Percentiles rank a stretch among this genome's conserved stretches.
Evolutionary conservation across 2,113 vertebrate species (phyloP).

Genomic region (Notarius lentiginosus): DNA sequence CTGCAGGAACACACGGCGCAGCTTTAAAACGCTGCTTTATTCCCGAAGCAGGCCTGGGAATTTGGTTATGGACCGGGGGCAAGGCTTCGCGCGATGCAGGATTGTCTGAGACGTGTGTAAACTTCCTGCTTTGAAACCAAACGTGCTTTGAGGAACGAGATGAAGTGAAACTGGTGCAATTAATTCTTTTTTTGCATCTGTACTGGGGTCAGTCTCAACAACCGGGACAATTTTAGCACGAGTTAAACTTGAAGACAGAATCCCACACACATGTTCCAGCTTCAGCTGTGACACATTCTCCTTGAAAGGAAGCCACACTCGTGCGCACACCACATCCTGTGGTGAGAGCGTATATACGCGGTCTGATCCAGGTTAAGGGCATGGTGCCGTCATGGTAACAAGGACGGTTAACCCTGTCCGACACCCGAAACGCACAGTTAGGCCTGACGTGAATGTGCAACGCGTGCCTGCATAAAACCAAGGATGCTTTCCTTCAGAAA

Average conservation of each 20-base stretch:
- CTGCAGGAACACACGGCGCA: slow-evolving; percentile 48
- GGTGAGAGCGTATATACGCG: slow-evolving; percentile 13
- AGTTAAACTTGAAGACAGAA: neutral
- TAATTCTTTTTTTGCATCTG: slow-evolving; percentile 51
- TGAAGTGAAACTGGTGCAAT: slow-evolving; percentile 40
- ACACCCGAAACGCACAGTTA: slow-evolving; percentile 11
- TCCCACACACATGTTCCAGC: slow-evolving; percentile 30
- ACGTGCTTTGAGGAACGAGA: slow-evolving; percentile 13
- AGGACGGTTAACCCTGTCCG: slow-evolving; percentile 19
- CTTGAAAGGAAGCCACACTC: neutral
- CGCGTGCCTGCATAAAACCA: neutral
- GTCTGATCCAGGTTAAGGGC: slow-evolving; percentile 53
- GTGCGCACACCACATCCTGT: slow-evolving; percentile 20
- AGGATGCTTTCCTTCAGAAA: neutral
- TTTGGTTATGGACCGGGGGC: neutral
- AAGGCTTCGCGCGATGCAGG: neutral
- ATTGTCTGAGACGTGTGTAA: slow-evolving; percentile 27
- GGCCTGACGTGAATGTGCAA: slow-evolving; percentile 11
- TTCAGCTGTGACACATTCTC: slow-evolving; percentile 26
- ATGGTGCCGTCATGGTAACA: slow-evolving; percentile 43
- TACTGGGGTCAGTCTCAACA: slow-evolving; percentile 54
- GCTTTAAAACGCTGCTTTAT: slow-evolving; percentile 50
- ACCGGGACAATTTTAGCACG: slow-evolving; percentile 44
- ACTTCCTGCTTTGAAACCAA: slow-evolving; percentile 29
- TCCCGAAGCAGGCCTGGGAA: slow-evolving; percentile 53